A percentile compares a stretch with the other conserved stretches of the same genome.
Evolutionary conservation across 2,113 vertebrate genomes (phyloP).

Genomic region (Lasiurus cinereus): DNA sequence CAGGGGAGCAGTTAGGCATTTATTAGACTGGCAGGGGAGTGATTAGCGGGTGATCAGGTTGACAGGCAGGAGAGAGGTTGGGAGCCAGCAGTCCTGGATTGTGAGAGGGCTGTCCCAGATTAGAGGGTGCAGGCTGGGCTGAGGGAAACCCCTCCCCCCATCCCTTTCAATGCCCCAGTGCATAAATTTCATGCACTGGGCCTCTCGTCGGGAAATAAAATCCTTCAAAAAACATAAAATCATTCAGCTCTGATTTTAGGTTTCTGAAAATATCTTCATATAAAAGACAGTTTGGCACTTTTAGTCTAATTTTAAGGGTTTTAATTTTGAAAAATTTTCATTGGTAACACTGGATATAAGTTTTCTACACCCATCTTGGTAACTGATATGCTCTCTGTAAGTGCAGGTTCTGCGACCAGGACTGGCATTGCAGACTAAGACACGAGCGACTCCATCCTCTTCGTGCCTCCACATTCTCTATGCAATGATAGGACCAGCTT

Average conservation of each 20-base stretch:
- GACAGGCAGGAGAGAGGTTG: too few relatives aligned
- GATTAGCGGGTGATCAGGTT: too few relatives aligned
- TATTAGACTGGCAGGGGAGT: too few relatives aligned
- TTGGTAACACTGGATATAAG: background rate
- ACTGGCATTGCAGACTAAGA: rapidly evolving
- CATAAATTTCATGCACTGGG: too few relatives aligned
- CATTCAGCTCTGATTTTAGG: background rate
- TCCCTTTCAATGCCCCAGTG: too few relatives aligned
- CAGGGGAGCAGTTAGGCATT: too few relatives aligned
- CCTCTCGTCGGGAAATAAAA: background rate
- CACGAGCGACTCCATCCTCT: background rate
- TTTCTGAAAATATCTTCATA: background rate
- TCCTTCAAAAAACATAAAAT: background rate
- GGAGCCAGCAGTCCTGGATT: too few relatives aligned
- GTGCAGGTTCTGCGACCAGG: background rate
- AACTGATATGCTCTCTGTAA: too few relatives aligned
- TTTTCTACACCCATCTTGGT: background rate
- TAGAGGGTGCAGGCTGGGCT: too few relatives aligned
- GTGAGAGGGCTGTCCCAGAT: too few relatives aligned
- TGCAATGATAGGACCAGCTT: too few relatives aligned
- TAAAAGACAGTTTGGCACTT: background rate
- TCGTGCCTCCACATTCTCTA: background rate
- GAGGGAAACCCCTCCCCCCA: too few relatives aligned
- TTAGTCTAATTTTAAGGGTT: background rate
- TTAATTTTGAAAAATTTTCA: background rate